Conservation (phyloP, 1,140 invertebrate genomes). For the Oreohelix idahoensis region DNA sequence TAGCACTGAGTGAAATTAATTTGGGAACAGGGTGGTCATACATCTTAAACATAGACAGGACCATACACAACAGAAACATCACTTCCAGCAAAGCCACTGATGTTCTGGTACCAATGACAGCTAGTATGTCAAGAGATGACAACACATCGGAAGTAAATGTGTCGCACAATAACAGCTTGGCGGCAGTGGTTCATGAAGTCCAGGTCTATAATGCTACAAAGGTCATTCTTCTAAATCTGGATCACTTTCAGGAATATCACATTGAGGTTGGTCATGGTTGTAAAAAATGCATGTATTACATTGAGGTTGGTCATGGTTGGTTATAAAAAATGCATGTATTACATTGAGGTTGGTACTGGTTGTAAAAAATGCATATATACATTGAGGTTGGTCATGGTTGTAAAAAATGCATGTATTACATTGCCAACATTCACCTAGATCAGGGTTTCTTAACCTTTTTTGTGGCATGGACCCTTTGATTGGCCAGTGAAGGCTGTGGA, state of each 20-base stretch:
- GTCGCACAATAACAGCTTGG: not conserved
- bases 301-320: no score
- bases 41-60: not conserved
- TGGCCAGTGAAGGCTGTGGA: no score
- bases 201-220: constrained; percentile 51
- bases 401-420: no score
- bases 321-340: no score
- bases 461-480: no score
- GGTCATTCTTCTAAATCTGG: constrained; percentile 68
- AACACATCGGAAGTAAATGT: not conserved
- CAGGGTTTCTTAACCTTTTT: no score
- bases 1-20: not conserved
- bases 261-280: constrained; percentile 69
- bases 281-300: no score
- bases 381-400: constrained; percentile 69
- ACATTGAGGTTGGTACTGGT: no score
- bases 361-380: no score
- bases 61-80: not conserved
- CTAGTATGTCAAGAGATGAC: not conserved
- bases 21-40: not conserved
- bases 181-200: constrained; percentile 31
- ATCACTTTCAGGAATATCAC: constrained; percentile 75
- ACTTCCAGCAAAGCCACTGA: not conserved
- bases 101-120: not conserved
- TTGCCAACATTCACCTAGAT: no score